Percentiles rank a stretch among this genome's conserved stretches.
Evolutionary conservation across 2,797 vertebrate species (phyloP).

Genomic region (Phoxinus dragarum): DNA sequence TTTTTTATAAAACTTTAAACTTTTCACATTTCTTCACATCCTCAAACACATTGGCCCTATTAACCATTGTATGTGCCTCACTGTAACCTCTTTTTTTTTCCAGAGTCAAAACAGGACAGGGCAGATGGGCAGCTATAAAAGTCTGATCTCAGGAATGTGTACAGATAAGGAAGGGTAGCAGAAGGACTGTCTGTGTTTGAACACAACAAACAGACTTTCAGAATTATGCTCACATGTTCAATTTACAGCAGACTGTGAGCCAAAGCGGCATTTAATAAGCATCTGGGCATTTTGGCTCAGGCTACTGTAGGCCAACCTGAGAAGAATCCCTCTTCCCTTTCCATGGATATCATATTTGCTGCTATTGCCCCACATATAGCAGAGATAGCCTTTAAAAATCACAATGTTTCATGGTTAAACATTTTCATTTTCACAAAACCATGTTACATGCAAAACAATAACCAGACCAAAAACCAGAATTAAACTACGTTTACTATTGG

Average conservation of each 20-base stretch:
- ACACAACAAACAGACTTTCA: slow-evolving; percentile 71
- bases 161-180: slow-evolving; percentile 62
- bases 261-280: slow-evolving; percentile 75
- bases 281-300: slow-evolving; percentile 76
- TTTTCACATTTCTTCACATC: neutral
- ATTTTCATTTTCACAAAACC: neutral
- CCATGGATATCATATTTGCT: neutral
- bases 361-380: neutral
- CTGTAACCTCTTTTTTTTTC: neutral
- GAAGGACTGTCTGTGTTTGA: slow-evolving; percentile 69
- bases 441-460: neutral
- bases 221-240: slow-evolving; percentile 75
- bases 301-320: slow-evolving; percentile 48
- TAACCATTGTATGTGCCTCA: neutral
- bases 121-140: slow-evolving; percentile 14
- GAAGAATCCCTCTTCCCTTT: slow-evolving; percentile 43
- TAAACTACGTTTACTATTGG: neutral
- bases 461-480: neutral
- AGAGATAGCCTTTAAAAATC: neutral
- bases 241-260: slow-evolving; percentile 68
- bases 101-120: neutral
- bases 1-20: neutral
- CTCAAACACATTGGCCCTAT: neutral
- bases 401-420: neutral
- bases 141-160: slow-evolving; percentile 49